Evolutionary conservation across 2,113 vertebrate genomes (phyloP).

Genomic region (Leucopsar rothschildi): DNA sequence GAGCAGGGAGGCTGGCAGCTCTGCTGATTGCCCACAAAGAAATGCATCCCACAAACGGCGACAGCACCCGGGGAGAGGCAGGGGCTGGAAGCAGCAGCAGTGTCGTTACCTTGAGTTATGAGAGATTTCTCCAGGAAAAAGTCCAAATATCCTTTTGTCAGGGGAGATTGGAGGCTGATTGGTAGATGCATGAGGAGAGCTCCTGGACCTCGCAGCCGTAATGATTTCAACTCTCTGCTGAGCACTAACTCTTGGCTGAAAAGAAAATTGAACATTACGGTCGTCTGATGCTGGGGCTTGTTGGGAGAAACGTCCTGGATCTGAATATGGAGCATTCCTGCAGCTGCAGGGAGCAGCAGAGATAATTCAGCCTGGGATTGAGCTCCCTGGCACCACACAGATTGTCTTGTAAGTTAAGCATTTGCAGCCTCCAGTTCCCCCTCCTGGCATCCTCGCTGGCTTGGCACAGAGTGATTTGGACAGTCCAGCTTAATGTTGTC

Average conservation of each 20-base stretch:
- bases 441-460: neutral
- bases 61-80: neutral
- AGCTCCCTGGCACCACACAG: neutral
- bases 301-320: slow-evolving; percentile 24
- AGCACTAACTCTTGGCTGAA: slow-evolving; percentile 66
- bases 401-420: neutral
- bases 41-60: slow-evolving; percentile 38
- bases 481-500: neutral
- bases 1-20: neutral
- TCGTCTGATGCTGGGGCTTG: neutral
- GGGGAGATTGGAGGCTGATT: slow-evolving; percentile 57
- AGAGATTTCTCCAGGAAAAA: slow-evolving; percentile 56
- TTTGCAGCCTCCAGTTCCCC: neutral
- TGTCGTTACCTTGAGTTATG: slow-evolving; percentile 63
- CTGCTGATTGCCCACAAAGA: slow-evolving; percentile 31
- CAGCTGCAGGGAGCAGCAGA: slow-evolving; percentile 1
- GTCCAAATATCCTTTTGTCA: slow-evolving; percentile 60
- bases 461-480: slow-evolving; percentile 29
- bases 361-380: neutral
- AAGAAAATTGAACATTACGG: slow-evolving; percentile 63
- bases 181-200: slow-evolving; percentile 51
- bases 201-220: slow-evolving; percentile 37
- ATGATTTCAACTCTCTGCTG: slow-evolving; percentile 62
- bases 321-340: slow-evolving; percentile 16
- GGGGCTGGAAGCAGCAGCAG: neutral